Conservation (phyloP, 2,888 invertebrate genomes). For the Argyresthia albistria region DNA sequence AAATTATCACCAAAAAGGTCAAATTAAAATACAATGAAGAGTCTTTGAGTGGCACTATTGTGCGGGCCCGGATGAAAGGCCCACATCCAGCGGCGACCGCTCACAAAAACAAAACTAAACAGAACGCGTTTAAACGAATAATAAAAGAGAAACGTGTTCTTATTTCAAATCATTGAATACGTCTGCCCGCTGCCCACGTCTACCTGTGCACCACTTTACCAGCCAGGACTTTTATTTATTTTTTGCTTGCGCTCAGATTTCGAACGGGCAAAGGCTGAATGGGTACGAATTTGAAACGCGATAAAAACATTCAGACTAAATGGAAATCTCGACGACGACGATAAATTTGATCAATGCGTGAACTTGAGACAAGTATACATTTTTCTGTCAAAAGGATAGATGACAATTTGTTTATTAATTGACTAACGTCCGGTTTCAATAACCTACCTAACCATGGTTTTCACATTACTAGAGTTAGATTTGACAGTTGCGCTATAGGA, state of each 20-base stretch:
- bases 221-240: constrained; percentile 13
- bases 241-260: constrained; percentile 49
- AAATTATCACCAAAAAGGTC: constrained; percentile 72
- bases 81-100: constrained; percentile 52
- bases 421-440: too few relatives aligned
- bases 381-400: constrained; percentile 12
- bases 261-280: constrained; percentile 34
- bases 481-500: too few relatives aligned
- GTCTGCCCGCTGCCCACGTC: constrained; percentile 58
- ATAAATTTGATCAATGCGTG: constrained; percentile 11
- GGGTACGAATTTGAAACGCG: constrained; percentile 34
- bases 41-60: constrained; percentile 72
- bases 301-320: constrained; percentile 12
- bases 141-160: constrained; percentile 69
- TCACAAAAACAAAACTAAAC: constrained; percentile 70
- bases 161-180: constrained; percentile 70
- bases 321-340: too few relatives aligned
- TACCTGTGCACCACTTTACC: constrained; percentile 39
- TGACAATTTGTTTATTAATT: constrained; percentile 52
- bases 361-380: constrained; percentile 23
- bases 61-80: constrained; percentile 64
- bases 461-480: too few relatives aligned
- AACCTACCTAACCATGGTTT: too few relatives aligned
- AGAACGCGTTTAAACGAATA: constrained; percentile 69
- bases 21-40: constrained; percentile 73